Percentiles rank a stretch among this genome's conserved stretches.
phyloP scores from a whole-genome alignment of 2,113 vertebrate genomes.

The Orientallactaga bullata region DNA sequence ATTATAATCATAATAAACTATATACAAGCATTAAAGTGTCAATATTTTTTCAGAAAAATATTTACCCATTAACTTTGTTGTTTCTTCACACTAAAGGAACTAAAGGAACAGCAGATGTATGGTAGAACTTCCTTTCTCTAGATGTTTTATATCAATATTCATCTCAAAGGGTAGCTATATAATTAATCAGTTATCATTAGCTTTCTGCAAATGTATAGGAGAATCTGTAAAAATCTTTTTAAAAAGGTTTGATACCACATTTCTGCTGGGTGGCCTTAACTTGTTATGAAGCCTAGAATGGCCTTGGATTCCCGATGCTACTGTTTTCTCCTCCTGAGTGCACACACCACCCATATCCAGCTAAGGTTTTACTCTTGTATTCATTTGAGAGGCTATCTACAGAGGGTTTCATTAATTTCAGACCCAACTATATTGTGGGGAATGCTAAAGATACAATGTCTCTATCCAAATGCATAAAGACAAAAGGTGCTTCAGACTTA shows the following conservation, averaged over 20 bases:
- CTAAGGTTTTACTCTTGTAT: neutral
- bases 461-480: constrained; percentile 19
- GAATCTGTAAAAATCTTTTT: neutral
- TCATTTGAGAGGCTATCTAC: constrained; percentile 41
- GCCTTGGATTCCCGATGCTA: neutral
- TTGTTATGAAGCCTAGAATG: neutral
- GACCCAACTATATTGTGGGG: constrained; percentile 20
- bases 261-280: neutral
- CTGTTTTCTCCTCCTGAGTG: neutral
- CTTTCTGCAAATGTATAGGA: neutral
- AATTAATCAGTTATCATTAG: neutral
- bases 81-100: neutral
- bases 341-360: neutral
- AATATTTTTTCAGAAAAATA: no score
- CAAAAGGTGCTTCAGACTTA: constrained; percentile 9
- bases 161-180: neutral
- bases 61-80: neutral
- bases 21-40: no score
- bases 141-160: neutral
- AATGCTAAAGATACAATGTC: constrained; percentile 48
- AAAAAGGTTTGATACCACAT: neutral
- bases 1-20: no score
- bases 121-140: neutral
- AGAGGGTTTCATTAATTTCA: constrained; percentile 33
- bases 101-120: neutral